These are phyloP conservation scores for Saxidomus purpurata DNA, from an alignment of 1,140 invertebrate species.

Conservation along the genomic window DNA sequence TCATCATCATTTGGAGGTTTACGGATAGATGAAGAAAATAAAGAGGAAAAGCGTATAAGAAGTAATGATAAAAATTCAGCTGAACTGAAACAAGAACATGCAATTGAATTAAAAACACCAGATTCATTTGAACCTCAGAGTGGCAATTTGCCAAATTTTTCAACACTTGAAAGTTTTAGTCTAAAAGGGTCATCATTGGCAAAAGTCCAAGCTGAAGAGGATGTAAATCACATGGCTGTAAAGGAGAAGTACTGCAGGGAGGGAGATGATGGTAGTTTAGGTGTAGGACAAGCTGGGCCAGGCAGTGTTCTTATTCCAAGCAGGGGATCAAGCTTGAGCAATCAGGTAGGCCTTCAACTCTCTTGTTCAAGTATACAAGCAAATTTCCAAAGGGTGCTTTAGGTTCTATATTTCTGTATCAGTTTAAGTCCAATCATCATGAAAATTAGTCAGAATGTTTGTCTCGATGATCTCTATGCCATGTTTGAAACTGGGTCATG, in stretches of 20 bases:
- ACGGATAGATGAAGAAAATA: neutral
- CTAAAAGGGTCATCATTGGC: neutral
- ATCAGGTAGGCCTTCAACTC: neutral
- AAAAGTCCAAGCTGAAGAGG: slow-evolving; percentile 30
- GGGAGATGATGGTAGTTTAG: neutral
- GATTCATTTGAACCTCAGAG: neutral
- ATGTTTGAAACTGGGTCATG: too few species aligned
- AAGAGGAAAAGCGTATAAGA: neutral
- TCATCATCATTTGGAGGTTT: slow-evolving; percentile 6
- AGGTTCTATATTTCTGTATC: too few species aligned
- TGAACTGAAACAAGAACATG: neutral
- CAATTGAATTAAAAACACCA: neutral
- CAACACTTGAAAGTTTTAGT: neutral
- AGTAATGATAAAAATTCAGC: neutral
- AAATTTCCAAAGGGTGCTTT: too few species aligned
- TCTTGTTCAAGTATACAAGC: too few species aligned
- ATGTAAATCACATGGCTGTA: neutral
- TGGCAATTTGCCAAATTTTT: slow-evolving; percentile 43
- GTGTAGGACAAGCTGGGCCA: neutral
- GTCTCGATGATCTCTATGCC: too few species aligned
- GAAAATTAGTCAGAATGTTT: too few species aligned
- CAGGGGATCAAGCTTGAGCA: neutral
- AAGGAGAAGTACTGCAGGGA: neutral
- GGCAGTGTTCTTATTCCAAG: neutral
- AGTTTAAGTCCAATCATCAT: too few species aligned